These are phyloP conservation scores for Lasioglossum figueresi DNA, from an alignment of 2,888 invertebrate genomes.

Conservation along the genomic window DNA sequence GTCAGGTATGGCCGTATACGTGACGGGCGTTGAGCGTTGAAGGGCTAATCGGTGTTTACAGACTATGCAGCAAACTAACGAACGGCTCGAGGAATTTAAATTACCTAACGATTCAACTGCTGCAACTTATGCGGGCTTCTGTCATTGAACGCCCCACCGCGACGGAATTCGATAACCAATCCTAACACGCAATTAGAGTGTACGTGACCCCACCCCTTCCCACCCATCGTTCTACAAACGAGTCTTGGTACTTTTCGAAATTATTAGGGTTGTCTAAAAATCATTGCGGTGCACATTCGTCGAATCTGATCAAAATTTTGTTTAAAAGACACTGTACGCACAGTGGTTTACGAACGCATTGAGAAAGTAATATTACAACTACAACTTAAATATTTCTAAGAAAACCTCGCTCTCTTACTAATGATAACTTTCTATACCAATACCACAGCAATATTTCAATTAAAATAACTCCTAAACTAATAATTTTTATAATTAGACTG, in stretches of 20 bases:
- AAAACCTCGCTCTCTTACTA: too few relatives aligned
- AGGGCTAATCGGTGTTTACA: constrained; percentile 1
- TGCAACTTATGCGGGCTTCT: constrained; percentile 1
- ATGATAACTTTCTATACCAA: too few relatives aligned
- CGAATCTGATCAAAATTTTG: too few relatives aligned
- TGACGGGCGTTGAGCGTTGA: not conserved
- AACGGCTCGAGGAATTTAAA: constrained; percentile 2
- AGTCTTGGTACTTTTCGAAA: not conserved
- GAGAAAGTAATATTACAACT: too few relatives aligned
- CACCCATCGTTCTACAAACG: not conserved
- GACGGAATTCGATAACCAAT: not conserved
- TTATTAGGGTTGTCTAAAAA: not conserved
- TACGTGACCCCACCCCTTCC: not conserved
- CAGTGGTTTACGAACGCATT: too few relatives aligned
- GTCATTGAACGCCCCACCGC: not conserved
- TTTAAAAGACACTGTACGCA: too few relatives aligned
- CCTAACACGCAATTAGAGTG: not conserved
- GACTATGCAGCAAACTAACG: not conserved
- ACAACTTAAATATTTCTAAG: too few relatives aligned
- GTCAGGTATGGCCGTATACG: not conserved
- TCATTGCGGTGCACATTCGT: not conserved
- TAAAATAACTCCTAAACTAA: too few relatives aligned
- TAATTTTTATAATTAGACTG: too few relatives aligned
- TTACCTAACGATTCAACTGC: constrained; percentile 7
- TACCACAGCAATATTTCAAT: too few relatives aligned